Evolutionary conservation across 2,113 vertebrate genomes (phyloP).

Genomic region (Neolamprologus hecqui): DNA sequence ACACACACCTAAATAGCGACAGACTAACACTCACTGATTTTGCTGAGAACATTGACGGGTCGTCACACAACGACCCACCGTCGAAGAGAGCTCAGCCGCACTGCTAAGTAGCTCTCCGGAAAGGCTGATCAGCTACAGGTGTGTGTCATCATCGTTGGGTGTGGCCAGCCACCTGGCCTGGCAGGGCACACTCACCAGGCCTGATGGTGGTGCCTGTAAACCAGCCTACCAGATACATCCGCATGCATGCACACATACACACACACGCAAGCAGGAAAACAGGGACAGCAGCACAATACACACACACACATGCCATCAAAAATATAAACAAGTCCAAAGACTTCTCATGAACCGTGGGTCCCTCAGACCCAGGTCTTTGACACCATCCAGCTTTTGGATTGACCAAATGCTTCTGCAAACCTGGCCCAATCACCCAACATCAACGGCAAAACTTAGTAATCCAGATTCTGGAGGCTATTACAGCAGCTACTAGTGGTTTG

Average conservation of each 20-base stretch:
- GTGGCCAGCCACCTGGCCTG: background rate
- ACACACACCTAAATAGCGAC: background rate
- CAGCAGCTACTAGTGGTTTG: background rate
- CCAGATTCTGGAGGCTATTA: background rate
- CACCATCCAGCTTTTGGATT: background rate
- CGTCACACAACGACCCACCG: fast-evolving
- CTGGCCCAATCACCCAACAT: background rate
- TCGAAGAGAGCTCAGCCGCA: background rate
- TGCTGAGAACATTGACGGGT: background rate
- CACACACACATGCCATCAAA: background rate
- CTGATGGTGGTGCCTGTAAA: background rate
- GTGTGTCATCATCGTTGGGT: background rate
- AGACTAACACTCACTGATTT: background rate
- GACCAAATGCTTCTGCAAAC: background rate
- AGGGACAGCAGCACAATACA: background rate
- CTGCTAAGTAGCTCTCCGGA: background rate
- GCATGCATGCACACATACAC: background rate
- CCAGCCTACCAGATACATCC: background rate
- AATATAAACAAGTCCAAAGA: background rate
- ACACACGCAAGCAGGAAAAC: background rate
- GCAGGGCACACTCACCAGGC: background rate
- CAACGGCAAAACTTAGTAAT: background rate
- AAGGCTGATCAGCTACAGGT: background rate
- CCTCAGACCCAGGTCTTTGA: background rate
- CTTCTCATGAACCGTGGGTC: background rate